Evolutionary conservation across 2,113 vertebrate genomes (phyloP).

Genomic region (Ariopsis seemanni): DNA sequence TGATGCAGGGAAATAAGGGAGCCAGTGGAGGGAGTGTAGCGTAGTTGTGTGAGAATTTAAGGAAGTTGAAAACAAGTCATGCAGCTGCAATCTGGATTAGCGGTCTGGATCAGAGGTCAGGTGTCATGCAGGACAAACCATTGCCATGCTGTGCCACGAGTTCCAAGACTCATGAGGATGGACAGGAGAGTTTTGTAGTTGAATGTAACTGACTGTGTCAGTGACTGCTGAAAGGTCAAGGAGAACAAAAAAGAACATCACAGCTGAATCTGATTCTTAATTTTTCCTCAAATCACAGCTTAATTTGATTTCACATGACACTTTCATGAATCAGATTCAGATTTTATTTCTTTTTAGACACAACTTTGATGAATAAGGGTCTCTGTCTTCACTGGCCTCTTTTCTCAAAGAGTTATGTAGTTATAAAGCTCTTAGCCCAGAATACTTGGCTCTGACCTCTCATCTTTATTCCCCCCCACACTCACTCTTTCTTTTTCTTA

Average conservation of each 20-base stretch:
- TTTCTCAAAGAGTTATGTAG: not conserved
- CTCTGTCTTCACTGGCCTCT: not conserved
- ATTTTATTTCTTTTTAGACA: not conserved
- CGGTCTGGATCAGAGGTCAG: not conserved
- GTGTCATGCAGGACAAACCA: not conserved
- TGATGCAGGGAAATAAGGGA: not conserved
- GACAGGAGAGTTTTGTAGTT: not conserved
- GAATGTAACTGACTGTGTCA: not conserved
- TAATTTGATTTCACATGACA: not conserved
- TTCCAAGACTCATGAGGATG: not conserved
- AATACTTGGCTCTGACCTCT: not conserved
- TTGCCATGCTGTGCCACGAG: not conserved
- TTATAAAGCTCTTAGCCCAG: not conserved
- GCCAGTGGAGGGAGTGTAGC: not conserved
- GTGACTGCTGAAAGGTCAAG: not conserved
- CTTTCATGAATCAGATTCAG: not conserved
- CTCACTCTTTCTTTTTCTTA: not conserved
- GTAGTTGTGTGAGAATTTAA: not conserved
- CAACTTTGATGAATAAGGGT: not conserved
- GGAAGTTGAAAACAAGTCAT: not conserved
- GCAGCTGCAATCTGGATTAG: not conserved
- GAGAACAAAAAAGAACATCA: not conserved
- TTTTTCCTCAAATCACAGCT: not conserved
- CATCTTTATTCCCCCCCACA: not conserved
- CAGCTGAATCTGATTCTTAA: not conserved